Percentiles rank a stretch among this genome's conserved stretches.
Conservation (phyloP, 2,797 vertebrate genomes). For the Rallus crepitans region DNA sequence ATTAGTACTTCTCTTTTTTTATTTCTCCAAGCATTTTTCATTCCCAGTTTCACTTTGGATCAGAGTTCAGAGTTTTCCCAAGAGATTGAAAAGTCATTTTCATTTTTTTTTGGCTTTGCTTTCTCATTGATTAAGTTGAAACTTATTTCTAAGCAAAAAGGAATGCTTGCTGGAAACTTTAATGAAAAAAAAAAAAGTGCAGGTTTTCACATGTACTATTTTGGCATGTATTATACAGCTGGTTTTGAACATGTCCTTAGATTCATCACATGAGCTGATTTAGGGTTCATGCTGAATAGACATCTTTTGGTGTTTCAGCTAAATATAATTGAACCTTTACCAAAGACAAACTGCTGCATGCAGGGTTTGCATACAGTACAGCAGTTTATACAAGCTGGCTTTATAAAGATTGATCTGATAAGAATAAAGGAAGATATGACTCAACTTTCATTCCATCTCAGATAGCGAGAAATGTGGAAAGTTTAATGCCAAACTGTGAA, state of each 20-base stretch:
- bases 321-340: slow-evolving; percentile 37
- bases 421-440: slow-evolving; percentile 65
- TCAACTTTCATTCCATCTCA: slow-evolving; percentile 54
- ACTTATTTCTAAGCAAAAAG: slow-evolving; percentile 33
- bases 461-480: slow-evolving; percentile 66
- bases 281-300: neutral
- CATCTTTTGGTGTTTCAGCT: slow-evolving; percentile 5
- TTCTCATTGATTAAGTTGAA: slow-evolving; percentile 48
- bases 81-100: neutral
- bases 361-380: neutral
- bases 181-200: neutral
- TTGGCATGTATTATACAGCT: slow-evolving; percentile 11
- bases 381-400: slow-evolving; percentile 39
- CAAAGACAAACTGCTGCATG: slow-evolving; percentile 23
- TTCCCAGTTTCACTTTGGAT: neutral
- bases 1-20: neutral
- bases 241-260: slow-evolving; percentile 17
- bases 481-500: slow-evolving; percentile 81
- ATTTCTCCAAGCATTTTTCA: neutral
- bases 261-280: slow-evolving; percentile 27
- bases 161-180: slow-evolving; percentile 26
- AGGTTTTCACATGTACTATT: slow-evolving; percentile 10
- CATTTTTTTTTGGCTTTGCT: neutral
- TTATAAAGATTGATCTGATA: slow-evolving; percentile 53
- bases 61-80: neutral